phyloP scores from a whole-genome alignment of 2,113 vertebrate species.

The Neotoma lepida region DNA sequence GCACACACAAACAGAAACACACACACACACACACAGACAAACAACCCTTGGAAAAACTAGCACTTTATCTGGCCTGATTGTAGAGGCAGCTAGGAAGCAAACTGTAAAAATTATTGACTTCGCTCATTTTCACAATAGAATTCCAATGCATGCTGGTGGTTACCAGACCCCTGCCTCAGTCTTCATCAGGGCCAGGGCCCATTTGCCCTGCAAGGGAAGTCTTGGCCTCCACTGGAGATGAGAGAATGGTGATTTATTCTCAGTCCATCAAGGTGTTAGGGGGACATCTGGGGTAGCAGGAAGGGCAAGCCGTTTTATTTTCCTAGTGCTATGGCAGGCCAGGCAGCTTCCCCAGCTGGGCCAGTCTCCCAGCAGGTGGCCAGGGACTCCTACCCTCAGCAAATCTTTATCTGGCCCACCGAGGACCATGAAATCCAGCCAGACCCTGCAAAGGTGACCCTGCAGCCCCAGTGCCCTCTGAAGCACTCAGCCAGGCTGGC shows the following conservation, averaged over 20 bases:
- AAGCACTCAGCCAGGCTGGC: conserved; percentile 84
- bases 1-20: neutral
- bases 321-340: conserved; percentile 77
- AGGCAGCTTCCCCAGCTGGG: conserved; percentile 88
- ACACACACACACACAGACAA: neutral
- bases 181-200: conserved; percentile 52
- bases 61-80: neutral
- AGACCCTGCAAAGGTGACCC: conserved; percentile 90
- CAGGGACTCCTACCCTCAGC: conserved; percentile 86
- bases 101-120: neutral
- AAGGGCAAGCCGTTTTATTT: conserved; percentile 79
- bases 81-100: neutral
- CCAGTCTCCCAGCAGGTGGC: conserved; percentile 93
- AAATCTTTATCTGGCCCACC: conserved; percentile 93
- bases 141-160: neutral
- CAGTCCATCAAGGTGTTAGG: conserved; percentile 72
- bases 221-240: conserved; percentile 38
- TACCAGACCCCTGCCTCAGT: conserved; percentile 39
- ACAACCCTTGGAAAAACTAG: no score
- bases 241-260: conserved; percentile 71
- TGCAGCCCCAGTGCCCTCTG: conserved; percentile 84
- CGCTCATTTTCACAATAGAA: conserved; percentile 50
- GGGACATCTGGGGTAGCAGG: conserved; percentile 60
- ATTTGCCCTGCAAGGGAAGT: conserved; percentile 49
- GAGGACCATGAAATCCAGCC: conserved; percentile 95